These are phyloP conservation scores for Campylomormyrus numenius DNA, from an alignment of 2,113 vertebrate species.

Conservation along the genomic window DNA sequence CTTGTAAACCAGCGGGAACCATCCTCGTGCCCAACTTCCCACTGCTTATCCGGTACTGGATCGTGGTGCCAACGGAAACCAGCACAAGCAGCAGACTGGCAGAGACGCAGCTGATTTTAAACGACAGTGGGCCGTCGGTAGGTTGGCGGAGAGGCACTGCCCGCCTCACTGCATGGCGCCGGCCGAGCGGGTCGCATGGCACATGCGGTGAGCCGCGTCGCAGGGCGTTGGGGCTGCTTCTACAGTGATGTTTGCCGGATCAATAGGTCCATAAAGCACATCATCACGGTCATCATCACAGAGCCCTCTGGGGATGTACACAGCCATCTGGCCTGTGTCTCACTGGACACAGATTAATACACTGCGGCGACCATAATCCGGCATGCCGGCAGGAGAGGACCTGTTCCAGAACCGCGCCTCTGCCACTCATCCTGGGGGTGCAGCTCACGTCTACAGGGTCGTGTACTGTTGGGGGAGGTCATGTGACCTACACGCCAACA, in stretches of 20 bases:
- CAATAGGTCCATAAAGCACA: constrained; percentile 14
- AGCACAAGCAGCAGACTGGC: not conserved
- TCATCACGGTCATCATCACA: not conserved
- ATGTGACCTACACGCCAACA: not conserved
- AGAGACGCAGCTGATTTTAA: not conserved
- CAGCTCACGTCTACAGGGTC: not conserved
- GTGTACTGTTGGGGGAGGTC: not conserved
- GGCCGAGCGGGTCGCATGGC: not conserved
- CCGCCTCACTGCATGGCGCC: not conserved
- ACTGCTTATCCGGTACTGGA: not conserved
- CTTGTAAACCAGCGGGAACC: not conserved
- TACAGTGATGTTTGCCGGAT: not conserved
- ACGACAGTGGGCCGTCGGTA: not conserved
- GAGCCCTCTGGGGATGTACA: not conserved
- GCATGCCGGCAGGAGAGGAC: not conserved
- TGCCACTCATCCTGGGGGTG: not conserved
- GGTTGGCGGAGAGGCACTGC: not conserved
- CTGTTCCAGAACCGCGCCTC: not conserved
- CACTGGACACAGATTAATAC: constrained; percentile 21
- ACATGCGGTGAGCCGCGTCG: not conserved
- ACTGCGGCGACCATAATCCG: not conserved
- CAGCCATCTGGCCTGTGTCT: constrained; percentile 16
- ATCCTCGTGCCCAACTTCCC: not conserved
- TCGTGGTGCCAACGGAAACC: not conserved
- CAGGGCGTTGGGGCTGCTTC: not conserved